Conservation (phyloP, 2,888 invertebrate species). For the Lepidochitona cinerea region DNA sequence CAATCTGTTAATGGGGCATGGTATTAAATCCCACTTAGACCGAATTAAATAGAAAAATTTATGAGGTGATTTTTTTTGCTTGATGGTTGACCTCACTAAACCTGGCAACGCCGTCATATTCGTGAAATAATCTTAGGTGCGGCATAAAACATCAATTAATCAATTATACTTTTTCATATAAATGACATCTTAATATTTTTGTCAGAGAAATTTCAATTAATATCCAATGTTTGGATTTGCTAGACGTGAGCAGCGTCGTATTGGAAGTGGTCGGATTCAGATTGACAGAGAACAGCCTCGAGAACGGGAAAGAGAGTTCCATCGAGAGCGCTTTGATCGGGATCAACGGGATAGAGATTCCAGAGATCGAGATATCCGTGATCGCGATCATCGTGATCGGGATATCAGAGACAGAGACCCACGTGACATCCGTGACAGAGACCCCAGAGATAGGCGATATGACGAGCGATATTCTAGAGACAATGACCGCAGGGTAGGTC, state of each 20-base stretch:
- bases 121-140: no score
- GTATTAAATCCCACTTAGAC: no score
- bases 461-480: constrained; percentile 42
- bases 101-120: no score
- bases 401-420: constrained; percentile 19
- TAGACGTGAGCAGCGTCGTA: constrained; percentile 73
- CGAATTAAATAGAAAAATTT: no score
- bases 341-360: neutral
- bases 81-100: no score
- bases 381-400: constrained; percentile 28
- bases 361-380: constrained; percentile 58
- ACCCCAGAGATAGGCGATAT: constrained; percentile 42
- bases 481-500: constrained; percentile 43
- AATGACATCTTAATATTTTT: no score
- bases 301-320: constrained; percentile 29
- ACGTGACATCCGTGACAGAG: constrained; percentile 38
- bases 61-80: no score
- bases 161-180: no score
- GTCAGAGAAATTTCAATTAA: no score
- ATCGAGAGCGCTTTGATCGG: neutral
- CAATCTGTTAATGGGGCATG: no score
- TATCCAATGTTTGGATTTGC: no score
- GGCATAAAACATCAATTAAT: no score
- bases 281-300: constrained; percentile 77
- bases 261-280: constrained; percentile 87